phyloP scores from a whole-genome alignment of 2,113 vertebrate species.

The Salvelinus fontinalis region DNA sequence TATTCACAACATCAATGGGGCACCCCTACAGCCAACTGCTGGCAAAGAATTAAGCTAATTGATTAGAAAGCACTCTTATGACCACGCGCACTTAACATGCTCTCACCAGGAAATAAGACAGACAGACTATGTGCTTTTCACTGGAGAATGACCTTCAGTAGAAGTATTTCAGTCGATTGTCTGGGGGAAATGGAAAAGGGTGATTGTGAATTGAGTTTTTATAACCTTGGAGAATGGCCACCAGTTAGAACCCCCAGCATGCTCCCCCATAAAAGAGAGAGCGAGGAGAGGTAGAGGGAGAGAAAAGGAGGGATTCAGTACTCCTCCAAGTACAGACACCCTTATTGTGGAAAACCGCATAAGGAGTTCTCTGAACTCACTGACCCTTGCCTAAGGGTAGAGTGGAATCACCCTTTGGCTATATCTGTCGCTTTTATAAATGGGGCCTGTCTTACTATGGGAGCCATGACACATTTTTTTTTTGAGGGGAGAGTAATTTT shows the following conservation, averaged over 20 bases:
- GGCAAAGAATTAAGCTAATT: background rate
- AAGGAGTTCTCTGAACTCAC: constrained; percentile 2
- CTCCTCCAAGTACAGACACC: background rate
- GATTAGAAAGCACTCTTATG: background rate
- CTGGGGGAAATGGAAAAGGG: background rate
- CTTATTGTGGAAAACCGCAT: constrained; percentile 12
- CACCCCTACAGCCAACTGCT: background rate
- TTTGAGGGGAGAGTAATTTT: background rate
- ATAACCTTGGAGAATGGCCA: constrained; percentile 3
- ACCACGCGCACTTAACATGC: background rate
- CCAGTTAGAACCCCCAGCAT: background rate
- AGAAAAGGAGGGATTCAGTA: constrained; percentile 4
- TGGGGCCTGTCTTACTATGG: background rate
- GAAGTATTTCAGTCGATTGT: background rate
- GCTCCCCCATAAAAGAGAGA: background rate
- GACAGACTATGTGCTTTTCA: background rate
- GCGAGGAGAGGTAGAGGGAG: background rate
- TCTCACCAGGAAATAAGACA: background rate
- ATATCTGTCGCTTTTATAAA: constrained; percentile 5
- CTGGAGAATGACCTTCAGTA: background rate
- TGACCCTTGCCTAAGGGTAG: constrained; percentile 8
- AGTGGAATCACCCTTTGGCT: background rate
- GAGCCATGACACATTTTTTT: background rate
- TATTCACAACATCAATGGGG: background rate
- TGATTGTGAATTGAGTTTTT: background rate